A percentile compares a stretch with the other conserved stretches of the same genome.
phyloP scores from a whole-genome alignment of 2,888 invertebrate species.

The Endomychus coccineus region DNA sequence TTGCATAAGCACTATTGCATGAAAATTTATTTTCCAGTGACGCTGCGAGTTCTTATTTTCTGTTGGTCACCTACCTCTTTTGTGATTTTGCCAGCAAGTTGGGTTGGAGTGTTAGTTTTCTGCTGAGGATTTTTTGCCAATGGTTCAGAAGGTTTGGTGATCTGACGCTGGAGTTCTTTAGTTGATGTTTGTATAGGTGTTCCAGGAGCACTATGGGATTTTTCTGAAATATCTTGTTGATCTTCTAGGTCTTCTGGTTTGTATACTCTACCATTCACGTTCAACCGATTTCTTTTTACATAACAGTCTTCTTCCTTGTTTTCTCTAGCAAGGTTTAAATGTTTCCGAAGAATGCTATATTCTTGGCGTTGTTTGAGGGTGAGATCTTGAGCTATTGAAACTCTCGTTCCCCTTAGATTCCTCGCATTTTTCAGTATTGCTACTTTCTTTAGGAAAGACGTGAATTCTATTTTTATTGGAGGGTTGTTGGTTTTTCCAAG shows the following conservation, averaged over 20 bases:
- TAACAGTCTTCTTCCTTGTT: neutral
- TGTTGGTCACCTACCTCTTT: too few species aligned
- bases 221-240: too few species aligned
- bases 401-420: neutral
- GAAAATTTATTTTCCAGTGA: too few species aligned
- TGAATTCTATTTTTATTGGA: conserved; percentile 5
- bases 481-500: neutral
- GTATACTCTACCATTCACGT: neutral
- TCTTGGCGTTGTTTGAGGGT: neutral
- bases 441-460: conserved; percentile 1
- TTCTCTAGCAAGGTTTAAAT: neutral
- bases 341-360: neutral
- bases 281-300: neutral
- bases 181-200: too few species aligned
- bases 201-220: too few species aligned
- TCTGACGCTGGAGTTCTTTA: too few species aligned
- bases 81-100: too few species aligned
- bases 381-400: conserved; percentile 2
- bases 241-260: neutral
- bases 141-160: too few species aligned
- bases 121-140: too few species aligned
- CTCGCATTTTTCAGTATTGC: neutral
- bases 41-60: too few species aligned
- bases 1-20: too few species aligned
- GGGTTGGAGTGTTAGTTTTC: too few species aligned